Evolutionary conservation across 1,140 invertebrate genomes (phyloP), one percentile per base, ranked within the genome.

Genomic region (Mya arenaria): DNA sequence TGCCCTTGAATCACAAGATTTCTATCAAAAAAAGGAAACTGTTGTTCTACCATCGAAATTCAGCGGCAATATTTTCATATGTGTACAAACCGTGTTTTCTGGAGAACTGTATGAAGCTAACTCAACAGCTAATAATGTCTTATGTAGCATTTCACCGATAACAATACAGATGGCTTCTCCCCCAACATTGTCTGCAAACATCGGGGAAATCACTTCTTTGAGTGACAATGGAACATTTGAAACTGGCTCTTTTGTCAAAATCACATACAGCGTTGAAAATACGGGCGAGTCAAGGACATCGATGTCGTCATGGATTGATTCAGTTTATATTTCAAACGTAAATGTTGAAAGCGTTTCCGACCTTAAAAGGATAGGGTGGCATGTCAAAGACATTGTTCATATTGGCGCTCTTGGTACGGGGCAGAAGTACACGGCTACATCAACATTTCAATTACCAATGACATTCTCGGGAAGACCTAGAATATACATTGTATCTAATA

Each of bases 231-330:
- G 30, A 28, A 60, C 34, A 19, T 10, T 60, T 37, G 32, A 30
- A 8, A 23, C 55, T 23, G 71, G 71, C 4, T 39, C 32, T 17
- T 48, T 13, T 8, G 17, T 60, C 23, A 10, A 5, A 34, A 36
- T 72, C 13, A 4, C 25, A n/a, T 56, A 30, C 41, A 37, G 0
- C 10, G 55, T 74, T 10, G 17, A 17, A 23, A 74, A 74, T 41
- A 39, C 41, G 15, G 71, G 71, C 17, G 34, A 39, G n/a, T 3
- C 6, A 41, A 25, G 37, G 30, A 74, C 71, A 60, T 8, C 0
- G 1, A 37, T 37, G 30, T 41, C 52, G 10, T 74, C 71, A 10
- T 74, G 71, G 71, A 39, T 34, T 0, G 71, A 74, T 74, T 19
- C n/a, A 25, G 32, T 74, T 10, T 74, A 39, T 60, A 37, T 60